These are phyloP conservation scores for Suillia variegata DNA, from an alignment of 2,888 invertebrate genomes.

Conservation along the genomic window DNA sequence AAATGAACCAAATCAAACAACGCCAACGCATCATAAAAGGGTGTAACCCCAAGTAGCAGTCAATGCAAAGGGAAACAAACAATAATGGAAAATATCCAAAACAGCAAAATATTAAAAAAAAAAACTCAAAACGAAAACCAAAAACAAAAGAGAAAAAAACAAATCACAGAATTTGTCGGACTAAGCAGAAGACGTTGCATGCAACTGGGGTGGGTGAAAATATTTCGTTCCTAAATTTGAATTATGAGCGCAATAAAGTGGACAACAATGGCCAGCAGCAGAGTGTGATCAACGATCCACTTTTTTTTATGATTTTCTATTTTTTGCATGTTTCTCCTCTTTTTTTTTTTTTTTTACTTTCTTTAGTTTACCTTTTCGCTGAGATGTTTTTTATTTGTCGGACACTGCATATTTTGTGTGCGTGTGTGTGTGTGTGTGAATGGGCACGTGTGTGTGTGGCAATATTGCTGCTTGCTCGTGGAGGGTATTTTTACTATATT, in stretches of 20 bases:
- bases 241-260: constrained; percentile 18
- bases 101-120: neutral
- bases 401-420: no score
- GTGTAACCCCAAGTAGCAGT: no score
- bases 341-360: neutral
- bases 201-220: neutral
- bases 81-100: no score
- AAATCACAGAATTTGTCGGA: no score
- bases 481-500: neutral
- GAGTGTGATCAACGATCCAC: neutral
- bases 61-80: neutral
- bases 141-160: neutral
- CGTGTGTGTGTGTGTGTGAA: no score
- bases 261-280: constrained; percentile 13
- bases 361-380: no score
- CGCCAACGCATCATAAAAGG: no score
- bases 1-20: no score
- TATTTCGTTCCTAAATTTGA: constrained; percentile 5
- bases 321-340: neutral
- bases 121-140: neutral
- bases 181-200: neutral
- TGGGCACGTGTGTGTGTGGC: neutral
- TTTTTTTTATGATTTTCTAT: neutral
- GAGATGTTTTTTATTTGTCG: no score
- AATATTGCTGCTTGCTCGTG: neutral